Base-by-base conservation (phyloP, 2,113 vertebrate genomes). In the Lycocorax pyrrhopterus region DNA sequence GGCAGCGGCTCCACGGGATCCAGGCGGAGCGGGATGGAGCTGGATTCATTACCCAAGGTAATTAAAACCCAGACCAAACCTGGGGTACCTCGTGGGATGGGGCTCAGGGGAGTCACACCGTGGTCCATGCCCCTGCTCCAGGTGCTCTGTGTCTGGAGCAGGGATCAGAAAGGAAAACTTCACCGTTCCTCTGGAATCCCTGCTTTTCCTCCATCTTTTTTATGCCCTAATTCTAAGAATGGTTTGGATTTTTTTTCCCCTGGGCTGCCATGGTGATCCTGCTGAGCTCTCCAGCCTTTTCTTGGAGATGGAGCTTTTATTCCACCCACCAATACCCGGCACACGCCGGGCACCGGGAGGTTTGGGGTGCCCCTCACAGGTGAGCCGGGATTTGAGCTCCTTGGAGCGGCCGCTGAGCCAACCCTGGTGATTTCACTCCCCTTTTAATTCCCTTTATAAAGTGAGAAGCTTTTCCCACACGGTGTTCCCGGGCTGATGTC, bases 131-230 rank as follows among this genome's bases (percentile, higher is more conserved):
- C 44, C 60, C 25, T 21, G 35, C 8, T 35, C 33, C 3, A 0
- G 43, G 41, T 4, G 72, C 3, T 16, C 71, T 59, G 73, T 41
- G 33, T 6, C 58, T 5, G 35, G 49, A 46, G 16, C 27, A 7
- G 19, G 6, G 11, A 16, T 29, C 43, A 18, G 58, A 16, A 75
- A 17, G n/a, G 14, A 33, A 69, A 88, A 41, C 13, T 4, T 47
- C 1, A 0, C 0, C 0, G 12, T 13, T 77, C 26, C 9, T 47
- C 13, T 17, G 25, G 26, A 33, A 37, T 68, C 35, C 27, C 41
- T 29, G 32, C 53, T 66, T 46, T 58, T 67, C 13, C 35, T 19
- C 26, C 11, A 0, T 6, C 29, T 47, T 39, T n/a, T 63, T 55
- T 6, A 9, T 16, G 14, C 19, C 32, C 25, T 11, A 7, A 11